A percentile compares a stretch with the other conserved stretches of the same genome.
Evolutionary conservation across 1,140 invertebrate species (phyloP).

Genomic region (Laodelphax striatellus): DNA sequence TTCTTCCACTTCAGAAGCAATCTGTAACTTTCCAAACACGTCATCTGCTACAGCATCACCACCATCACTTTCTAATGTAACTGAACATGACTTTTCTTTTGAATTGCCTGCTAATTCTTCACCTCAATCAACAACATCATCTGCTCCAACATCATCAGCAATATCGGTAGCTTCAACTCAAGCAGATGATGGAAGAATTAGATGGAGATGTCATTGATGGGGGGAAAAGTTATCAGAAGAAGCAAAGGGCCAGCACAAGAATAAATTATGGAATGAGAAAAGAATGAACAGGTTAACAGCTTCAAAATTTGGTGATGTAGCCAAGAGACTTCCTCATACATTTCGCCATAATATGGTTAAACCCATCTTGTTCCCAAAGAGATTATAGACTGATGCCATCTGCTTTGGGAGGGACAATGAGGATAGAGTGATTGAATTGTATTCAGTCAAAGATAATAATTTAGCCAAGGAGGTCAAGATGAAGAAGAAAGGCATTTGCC

Average conservation of each 20-base stretch:
- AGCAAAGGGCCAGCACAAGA: background rate
- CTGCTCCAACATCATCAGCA: too few species aligned
- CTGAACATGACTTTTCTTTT: too few species aligned
- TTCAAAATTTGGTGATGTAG: too few species aligned
- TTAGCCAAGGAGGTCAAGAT: too few species aligned
- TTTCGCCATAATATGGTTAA: background rate
- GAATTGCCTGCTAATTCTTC: too few species aligned
- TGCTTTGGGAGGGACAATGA: background rate
- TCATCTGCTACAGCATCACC: background rate
- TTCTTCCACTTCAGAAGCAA: too few species aligned
- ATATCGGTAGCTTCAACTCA: too few species aligned
- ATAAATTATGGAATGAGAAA: background rate
- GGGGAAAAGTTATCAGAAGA: background rate
- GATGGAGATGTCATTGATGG: background rate
- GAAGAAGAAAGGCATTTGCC: too few species aligned
- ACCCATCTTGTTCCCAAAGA: background rate
- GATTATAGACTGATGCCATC: background rate
- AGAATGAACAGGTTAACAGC: background rate
- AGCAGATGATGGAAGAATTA: background rate
- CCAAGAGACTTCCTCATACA: background rate
- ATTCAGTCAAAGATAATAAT: too few species aligned
- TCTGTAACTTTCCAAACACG: too few species aligned
- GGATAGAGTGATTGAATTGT: background rate
- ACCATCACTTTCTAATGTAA: background rate
- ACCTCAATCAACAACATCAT: too few species aligned